Base-by-base conservation (phyloP, 1,140 invertebrate genomes). In the Hylyphantes graminicola region DNA sequence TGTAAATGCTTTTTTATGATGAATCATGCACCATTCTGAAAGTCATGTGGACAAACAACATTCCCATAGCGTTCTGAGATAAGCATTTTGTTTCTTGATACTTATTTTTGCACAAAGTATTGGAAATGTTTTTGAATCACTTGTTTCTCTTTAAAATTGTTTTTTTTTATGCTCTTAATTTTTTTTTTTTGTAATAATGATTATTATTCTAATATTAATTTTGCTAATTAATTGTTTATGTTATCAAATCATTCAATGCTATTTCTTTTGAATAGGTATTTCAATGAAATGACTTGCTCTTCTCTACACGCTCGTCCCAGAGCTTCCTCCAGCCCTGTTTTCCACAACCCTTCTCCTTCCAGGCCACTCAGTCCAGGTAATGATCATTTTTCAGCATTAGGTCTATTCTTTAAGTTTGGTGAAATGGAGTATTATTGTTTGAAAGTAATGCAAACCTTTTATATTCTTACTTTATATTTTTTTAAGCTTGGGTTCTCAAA, bases 281-380 rank as follows among this genome's bases (percentile, higher is more conserved):
- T 97, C 89, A 98, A 97, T 91, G 96, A 98, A 90, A 93, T 93
- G 85, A 80, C 68, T 57, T 92, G 91, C 90, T 51, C 77, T 64
- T 51, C 77, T 64, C 92, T 91, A 90, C 91, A 91, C 85, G 85
- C 92, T 77, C 90, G 93, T 85, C 92, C 92, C 85, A 91, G 94
- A 81, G 94, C 93, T 77, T 92, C 94, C 35, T 94, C 94, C 79
- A 95, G 94, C 89, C 95, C 95, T 70, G 93, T 95, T 80, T 95
- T 95, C 54, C 94, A 95, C 88, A 94, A 94, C 90, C 94, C 94
- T 86, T 94, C 94, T 57, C 94, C 94, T 83, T 94, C 94, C 87
- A 92, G 95, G 86, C 95, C 95, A 74, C 90, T 96, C 8, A 96
- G 95, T 90, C 95, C 95, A 90, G 95, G 95, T 93, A 92, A 76